A percentile compares a stretch with the other conserved stretches of the same genome.
These are phyloP conservation scores for Atrina japonica DNA, from an alignment of 2,888 invertebrate species.

Conservation along the genomic window DNA sequence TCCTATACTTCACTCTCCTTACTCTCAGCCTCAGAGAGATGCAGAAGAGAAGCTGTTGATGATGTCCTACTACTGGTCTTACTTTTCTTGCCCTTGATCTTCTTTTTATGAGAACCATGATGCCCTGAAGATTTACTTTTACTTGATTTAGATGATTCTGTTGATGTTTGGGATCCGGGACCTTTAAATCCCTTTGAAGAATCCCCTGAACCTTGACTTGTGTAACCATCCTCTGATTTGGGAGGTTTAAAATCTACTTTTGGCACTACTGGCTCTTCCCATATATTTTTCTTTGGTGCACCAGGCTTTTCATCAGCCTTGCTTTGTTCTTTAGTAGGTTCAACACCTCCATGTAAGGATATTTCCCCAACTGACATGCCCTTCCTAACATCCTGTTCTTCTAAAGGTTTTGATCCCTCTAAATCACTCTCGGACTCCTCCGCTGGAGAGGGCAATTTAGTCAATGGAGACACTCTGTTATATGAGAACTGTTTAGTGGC, in stretches of 20 bases:
- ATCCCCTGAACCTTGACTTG: constrained; percentile 31
- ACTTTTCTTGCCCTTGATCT: constrained; percentile 26
- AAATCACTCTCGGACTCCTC: constrained; percentile 39
- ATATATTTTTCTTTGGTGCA: constrained; percentile 27
- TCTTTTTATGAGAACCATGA: constrained; percentile 6
- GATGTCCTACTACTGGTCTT: constrained; percentile 18
- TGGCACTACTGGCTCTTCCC: constrained; percentile 44
- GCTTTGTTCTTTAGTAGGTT: not conserved
- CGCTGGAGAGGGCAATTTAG: constrained; percentile 26
- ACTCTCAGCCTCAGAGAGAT: constrained; percentile 23
- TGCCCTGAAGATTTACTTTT: constrained; percentile 5
- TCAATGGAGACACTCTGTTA: constrained; percentile 40
- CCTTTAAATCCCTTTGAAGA: constrained; percentile 16
- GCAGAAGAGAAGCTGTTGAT: constrained; percentile 35
- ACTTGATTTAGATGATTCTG: constrained; percentile 2
- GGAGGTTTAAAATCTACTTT: constrained; percentile 26
- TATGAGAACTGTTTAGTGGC: constrained; percentile 29
- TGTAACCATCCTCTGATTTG: constrained; percentile 32
- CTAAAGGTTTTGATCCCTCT: constrained; percentile 16
- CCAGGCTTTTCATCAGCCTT: not conserved
- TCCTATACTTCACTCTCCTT: constrained; percentile 27
- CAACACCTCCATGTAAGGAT: constrained; percentile 21
- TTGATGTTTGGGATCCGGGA: constrained; percentile 3
- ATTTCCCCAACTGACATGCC: constrained; percentile 32
- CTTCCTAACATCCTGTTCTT: not conserved